These are phyloP conservation scores for Anomalospiza imberbis DNA, from an alignment of 2,797 vertebrate species.

Conservation along the genomic window DNA sequence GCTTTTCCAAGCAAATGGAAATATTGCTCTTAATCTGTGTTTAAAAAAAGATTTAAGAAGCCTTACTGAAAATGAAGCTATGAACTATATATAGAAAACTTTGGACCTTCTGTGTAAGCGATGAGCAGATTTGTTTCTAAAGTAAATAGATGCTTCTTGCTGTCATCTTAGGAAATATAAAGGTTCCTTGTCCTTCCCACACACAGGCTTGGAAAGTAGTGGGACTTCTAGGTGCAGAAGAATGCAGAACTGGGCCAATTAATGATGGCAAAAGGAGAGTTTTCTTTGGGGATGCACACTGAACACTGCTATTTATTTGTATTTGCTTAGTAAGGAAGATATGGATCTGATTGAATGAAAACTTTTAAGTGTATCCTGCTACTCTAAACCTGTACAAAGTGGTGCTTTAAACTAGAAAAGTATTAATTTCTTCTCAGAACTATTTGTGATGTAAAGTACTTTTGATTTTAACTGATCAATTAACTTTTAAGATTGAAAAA, in stretches of 20 bases:
- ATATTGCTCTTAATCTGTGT: not conserved
- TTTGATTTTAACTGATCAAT: not conserved
- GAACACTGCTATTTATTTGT: not conserved
- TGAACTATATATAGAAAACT: not conserved
- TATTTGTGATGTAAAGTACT: not conserved
- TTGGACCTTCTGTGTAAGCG: not conserved
- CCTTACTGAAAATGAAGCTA: not conserved
- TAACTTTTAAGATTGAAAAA: not conserved
- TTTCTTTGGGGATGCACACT: not conserved
- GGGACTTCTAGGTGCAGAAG: not conserved
- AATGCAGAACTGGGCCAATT: not conserved
- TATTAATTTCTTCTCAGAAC: not conserved
- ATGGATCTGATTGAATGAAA: not conserved
- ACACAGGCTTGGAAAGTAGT: not conserved
- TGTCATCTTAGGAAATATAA: not conserved
- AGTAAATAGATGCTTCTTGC: not conserved
- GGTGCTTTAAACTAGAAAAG: not conserved
- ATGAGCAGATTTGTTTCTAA: not conserved
- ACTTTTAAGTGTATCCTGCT: not conserved
- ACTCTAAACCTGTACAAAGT: not conserved
- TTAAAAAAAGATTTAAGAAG: not conserved
- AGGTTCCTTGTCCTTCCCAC: slow-evolving; percentile 24
- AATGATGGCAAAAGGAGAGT: not conserved
- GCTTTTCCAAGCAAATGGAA: slow-evolving; percentile 11
- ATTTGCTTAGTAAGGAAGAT: not conserved